Base-by-base conservation (phyloP, 1,140 invertebrate species). In the Drosophila ohnishii region DNA sequence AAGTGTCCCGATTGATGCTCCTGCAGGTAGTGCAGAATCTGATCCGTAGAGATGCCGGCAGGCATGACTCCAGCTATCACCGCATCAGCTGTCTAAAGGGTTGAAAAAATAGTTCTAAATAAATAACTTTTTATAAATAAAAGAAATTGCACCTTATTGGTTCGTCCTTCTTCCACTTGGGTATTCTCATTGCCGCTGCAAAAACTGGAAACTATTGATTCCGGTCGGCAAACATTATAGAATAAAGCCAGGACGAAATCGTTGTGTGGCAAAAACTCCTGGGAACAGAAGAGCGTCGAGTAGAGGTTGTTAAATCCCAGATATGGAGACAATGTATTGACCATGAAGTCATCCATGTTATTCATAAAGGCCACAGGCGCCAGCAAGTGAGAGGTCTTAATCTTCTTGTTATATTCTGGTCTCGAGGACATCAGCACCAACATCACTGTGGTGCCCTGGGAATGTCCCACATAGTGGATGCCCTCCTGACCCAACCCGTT, bases 41-140 rank as follows among this genome's bases (percentile, higher is more conserved):
- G 96, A 79, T 94, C 94, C 30, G 94, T 93, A 0, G 96, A 96
- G 0, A 95, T 93, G 8, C 96, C 96, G 7, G 95, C 94, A 1
- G 96, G 96, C 47, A 93, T 92, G 74, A 96, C 95, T 1, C 71
- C 71, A 19, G 22, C 8, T 93, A 93, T 22, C 94, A 92, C 56
- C 95, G 94, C 0, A 95, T 7, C 5, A 2, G 72, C 72, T 0
- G 72, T 75, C 72, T 75, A 93, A 1, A 94, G 93, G 1, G 95
- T 50, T 57, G 22, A 3, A 14, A 9, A 14, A 11, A 14, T 39
- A 34, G 37, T 5, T 67, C 65, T 94, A 92, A 2, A 93, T 22
- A 94, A 94, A 19, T 14, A 2, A 5, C 9, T n/a, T 30, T 22
- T 22, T 22, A 22, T 30, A 11, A 4, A 4, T 19, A 7, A n/a